These are phyloP conservation scores for Trichonephila clavipes DNA, from an alignment of 1,140 invertebrate genomes.

Conservation along the genomic window DNA sequence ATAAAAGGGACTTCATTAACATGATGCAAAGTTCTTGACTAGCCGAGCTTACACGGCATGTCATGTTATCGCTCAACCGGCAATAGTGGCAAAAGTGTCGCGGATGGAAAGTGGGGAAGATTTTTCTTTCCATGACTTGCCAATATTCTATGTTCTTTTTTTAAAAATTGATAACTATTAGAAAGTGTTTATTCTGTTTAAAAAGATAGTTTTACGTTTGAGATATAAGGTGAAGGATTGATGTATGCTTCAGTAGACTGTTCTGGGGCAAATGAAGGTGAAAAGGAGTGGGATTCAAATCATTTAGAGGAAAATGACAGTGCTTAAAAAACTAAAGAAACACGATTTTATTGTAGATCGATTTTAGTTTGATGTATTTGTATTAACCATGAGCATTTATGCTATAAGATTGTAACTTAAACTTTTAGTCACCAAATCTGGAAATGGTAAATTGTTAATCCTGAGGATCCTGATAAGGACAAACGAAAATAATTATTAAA, in stretches of 20 bases:
- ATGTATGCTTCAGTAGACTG: background rate
- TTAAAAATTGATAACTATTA: background rate
- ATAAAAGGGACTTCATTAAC: slow-evolving; percentile 26
- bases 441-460: too few species aligned
- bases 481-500: too few species aligned
- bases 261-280: too few species aligned
- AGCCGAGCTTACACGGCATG: background rate
- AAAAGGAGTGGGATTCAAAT: too few species aligned
- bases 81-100: background rate
- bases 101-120: background rate
- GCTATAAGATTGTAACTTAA: too few species aligned
- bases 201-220: slow-evolving; percentile 59
- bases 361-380: too few species aligned
- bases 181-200: slow-evolving; percentile 3
- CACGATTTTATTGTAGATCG: too few species aligned
- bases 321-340: too few species aligned
- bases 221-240: slow-evolving; percentile 43
- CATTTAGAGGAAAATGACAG: too few species aligned
- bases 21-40: background rate
- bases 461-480: too few species aligned
- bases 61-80: slow-evolving; percentile 21
- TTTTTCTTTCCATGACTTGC: background rate
- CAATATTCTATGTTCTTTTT: background rate
- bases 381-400: too few species aligned
- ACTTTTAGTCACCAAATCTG: too few species aligned